phyloP scores from a whole-genome alignment of 2,888 invertebrate species.

The Sceliomorpha sp. region DNA sequence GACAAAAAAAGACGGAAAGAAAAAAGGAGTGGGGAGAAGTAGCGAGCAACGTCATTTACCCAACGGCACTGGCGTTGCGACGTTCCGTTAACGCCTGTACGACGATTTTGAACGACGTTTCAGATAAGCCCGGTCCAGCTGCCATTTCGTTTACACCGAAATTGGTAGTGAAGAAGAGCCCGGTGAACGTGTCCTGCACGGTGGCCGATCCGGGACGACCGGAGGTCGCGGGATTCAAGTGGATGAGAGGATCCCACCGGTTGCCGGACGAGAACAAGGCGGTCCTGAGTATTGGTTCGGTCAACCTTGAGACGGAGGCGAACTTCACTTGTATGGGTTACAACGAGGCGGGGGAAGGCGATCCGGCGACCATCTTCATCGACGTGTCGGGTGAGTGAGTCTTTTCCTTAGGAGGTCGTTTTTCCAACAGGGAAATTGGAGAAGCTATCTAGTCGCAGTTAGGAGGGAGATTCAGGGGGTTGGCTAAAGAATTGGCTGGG shows the following conservation, averaged over 20 bases:
- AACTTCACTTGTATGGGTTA: constrained; percentile 94
- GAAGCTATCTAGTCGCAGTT: too few relatives aligned
- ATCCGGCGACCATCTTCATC: constrained; percentile 85
- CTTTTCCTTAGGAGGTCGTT: constrained; percentile 22
- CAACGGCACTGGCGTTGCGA: too few relatives aligned
- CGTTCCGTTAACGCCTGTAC: too few relatives aligned
- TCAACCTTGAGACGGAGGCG: constrained; percentile 91
- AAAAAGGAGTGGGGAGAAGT: too few relatives aligned
- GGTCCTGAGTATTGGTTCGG: constrained; percentile 90
- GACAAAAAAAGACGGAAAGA: too few relatives aligned
- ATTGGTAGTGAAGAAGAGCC: constrained; percentile 90
- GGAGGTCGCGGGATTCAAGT: constrained; percentile 86
- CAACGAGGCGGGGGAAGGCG: constrained; percentile 91
- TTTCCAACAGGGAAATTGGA: too few relatives aligned
- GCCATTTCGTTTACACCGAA: constrained; percentile 87
- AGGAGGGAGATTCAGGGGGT: too few relatives aligned
- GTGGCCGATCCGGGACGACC: constrained; percentile 93
- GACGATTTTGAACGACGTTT: too few relatives aligned
- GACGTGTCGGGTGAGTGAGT: constrained; percentile 84
- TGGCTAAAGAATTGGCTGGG: too few relatives aligned
- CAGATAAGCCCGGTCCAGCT: constrained; percentile 93
- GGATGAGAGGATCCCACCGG: constrained; percentile 89
- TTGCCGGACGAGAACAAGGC: constrained; percentile 88
- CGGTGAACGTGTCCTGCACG: constrained; percentile 90
- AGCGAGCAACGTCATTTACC: too few relatives aligned